These are phyloP conservation scores for Phataginus tetradactyla DNA, from an alignment of 2,797 vertebrate genomes.

Conservation along the genomic window DNA sequence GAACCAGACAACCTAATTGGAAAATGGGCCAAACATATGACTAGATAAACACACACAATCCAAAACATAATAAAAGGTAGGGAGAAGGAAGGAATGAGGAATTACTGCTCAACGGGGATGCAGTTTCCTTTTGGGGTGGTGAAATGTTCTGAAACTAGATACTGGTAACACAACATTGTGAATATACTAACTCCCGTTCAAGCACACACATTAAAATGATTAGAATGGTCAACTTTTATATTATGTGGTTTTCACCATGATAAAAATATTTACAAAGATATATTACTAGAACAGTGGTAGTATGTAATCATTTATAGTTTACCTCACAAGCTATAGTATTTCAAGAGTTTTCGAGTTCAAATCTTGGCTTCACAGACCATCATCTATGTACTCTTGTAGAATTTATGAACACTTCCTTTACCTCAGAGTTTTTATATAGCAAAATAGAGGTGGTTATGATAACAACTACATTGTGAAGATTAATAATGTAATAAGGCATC, in stretches of 20 bases:
- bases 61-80: not conserved
- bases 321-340: not conserved
- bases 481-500: not conserved
- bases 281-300: not conserved
- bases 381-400: not conserved
- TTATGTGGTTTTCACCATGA: not conserved
- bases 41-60: not conserved
- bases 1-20: not conserved
- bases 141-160: not conserved
- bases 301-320: not conserved
- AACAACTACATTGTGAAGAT: not conserved
- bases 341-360: not conserved
- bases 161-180: not conserved
- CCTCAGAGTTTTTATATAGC: not conserved
- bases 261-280: not conserved
- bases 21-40: not conserved
- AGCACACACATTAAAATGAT: not conserved
- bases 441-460: not conserved
- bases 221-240: not conserved
- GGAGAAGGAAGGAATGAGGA: rapidly evolving
- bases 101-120: not conserved
- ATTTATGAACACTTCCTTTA: not conserved
- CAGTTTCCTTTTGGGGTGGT: not conserved
- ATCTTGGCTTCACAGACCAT: not conserved
- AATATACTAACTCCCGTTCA: not conserved